Base-by-base conservation (phyloP, 2,113 vertebrate species). In the Phalacrocorax aristotelis region DNA sequence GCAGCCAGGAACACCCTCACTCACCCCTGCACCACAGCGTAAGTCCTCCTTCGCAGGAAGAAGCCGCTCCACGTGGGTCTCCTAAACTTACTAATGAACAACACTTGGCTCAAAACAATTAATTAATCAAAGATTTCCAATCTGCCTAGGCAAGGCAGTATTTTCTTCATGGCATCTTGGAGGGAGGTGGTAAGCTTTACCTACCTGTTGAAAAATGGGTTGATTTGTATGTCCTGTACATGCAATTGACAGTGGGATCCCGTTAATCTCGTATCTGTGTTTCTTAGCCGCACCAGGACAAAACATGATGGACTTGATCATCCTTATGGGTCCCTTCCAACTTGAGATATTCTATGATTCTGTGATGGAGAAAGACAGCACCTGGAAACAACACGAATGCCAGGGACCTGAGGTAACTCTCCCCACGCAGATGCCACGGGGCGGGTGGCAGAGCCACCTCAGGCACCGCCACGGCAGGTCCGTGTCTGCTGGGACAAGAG, bases 1-100 rank as follows among this genome's bases (percentile, higher is more conserved):
- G 36, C 42, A 62, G 44, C 34, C 0, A 2, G 1, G 1, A 86
- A 46, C 4, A 60, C 25, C 29, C 54, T 60, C n/a, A 7, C 34
- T 68, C 68, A 21, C 6, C 7, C 46, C 25, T 16, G 42, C 34
- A 52, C 34, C 20, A 19, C 54, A 30, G 20, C 9, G 0, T 19
- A n/a, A 79, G 38, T 38, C 17, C 46, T 60, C 34, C 48, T 71
- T 23, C 23, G n/a, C 57, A 80, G 48, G 57, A 71, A 55, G 2
- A 5, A 55, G 57, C 40, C 49, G 18, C n/a, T 29, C 42, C 20
- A 10, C 23, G 4, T 3, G 12, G 8, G 19, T 13, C 49, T 64
- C 76, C 40, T 55, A 40, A 55, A 64, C 7, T 5, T 9, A 10
- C 30, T 64, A 49, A 57, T 49, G 58, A 81, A 25, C 9, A 64